These are phyloP conservation scores for Drymodes brunneopygia DNA, from an alignment of 2,113 vertebrate genomes.

Conservation along the genomic window DNA sequence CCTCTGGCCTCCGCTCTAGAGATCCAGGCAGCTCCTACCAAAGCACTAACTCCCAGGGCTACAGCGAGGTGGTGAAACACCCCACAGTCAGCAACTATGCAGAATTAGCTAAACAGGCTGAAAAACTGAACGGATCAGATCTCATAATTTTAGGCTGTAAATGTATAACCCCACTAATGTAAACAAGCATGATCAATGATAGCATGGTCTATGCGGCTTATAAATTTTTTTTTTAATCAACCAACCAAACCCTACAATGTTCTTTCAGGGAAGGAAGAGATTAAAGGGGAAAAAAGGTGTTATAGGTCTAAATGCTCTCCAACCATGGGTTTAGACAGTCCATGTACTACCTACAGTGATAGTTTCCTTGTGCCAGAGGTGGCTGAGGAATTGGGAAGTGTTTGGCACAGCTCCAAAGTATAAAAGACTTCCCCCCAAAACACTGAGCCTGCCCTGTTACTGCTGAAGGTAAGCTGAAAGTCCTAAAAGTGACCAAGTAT, in stretches of 20 bases:
- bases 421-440: not conserved
- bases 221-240: not conserved
- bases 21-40: not conserved
- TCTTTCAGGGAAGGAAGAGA: not conserved
- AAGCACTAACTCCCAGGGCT: not conserved
- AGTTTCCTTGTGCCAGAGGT: not conserved
- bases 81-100: not conserved
- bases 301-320: not conserved
- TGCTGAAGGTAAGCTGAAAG: not conserved
- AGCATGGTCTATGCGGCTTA: not conserved
- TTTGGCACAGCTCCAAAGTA: not conserved
- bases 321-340: not conserved
- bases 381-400: not conserved
- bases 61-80: not conserved
- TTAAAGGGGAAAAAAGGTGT: not conserved
- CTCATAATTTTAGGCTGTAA: not conserved
- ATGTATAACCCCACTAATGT: not conserved
- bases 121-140: not conserved
- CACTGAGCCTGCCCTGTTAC: not conserved
- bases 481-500: not conserved
- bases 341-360: not conserved
- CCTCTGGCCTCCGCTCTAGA: not conserved
- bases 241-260: not conserved
- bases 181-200: not conserved
- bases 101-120: not conserved